Base-by-base conservation (phyloP, 2,797 vertebrate species). In the Mycteria americana region DNA sequence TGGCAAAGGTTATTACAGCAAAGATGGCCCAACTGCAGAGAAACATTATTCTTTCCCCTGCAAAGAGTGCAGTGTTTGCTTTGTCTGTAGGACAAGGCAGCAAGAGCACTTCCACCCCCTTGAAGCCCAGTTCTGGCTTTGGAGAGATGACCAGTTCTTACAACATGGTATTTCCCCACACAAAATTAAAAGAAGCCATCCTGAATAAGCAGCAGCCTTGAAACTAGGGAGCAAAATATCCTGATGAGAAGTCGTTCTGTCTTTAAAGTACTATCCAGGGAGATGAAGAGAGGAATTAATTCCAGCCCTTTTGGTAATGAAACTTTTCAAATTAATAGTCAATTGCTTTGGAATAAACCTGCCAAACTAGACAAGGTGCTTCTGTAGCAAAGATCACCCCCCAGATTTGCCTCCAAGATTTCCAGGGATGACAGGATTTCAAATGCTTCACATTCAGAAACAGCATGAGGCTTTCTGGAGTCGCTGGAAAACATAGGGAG, bases 1-100 rank as follows among this genome's bases (percentile, higher is more conserved):
- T 94, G 87, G 60, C 74, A 93, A 97, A 90, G 1, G 23, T 82
- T 93, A 48, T 73, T 83, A 81, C 17, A 94, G n/a, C 39, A 76
- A 82, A 88, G 37, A 72, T 39, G 28, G 59, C 64, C 68, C 46
- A 90, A 35, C 31, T 59, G 17, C 15, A 85, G 25, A 39, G 30
- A 74, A 82, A 85, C 4, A 4, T 39, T 53, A 8, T 65, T 67
- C 51, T 54, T 75, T 78, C 33, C 24, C 18, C 18, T 64, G 30
- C 5, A 50, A 78, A 76, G 64, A 62, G 33, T 24, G 13, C 54
- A 83, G 45, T 1, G 0, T 86, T 93, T 91, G 1, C 5, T 64
- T 90, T 89, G 63, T 65, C 53, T 91, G 27, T 67, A 54, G 41
- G 28, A 91, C 43, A 85, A 92, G 22, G 18, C n/a, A 88, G 27